A percentile compares a stretch with the other conserved stretches of the same genome.
Conservation (phyloP, 2,113 vertebrate species). For the Dryoscopus gambensis region DNA sequence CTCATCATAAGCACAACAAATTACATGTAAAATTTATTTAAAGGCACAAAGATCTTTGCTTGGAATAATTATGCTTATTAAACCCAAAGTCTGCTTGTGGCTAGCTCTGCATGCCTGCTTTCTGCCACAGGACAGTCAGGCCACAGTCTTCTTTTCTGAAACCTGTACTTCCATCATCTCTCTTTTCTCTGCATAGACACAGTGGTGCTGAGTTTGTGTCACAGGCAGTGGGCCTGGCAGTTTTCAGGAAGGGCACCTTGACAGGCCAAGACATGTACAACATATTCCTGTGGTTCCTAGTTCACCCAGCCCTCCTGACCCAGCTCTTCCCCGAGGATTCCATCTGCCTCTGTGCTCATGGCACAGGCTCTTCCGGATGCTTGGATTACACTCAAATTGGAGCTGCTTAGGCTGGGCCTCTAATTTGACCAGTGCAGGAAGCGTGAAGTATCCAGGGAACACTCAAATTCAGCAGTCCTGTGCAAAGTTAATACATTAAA, state of each 20-base stretch:
- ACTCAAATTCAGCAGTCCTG: background rate
- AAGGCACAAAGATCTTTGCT: background rate
- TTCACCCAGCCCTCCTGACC: background rate
- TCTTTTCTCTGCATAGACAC: background rate
- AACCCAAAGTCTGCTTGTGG: background rate
- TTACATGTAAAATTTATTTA: background rate
- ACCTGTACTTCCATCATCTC: background rate
- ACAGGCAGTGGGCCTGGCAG: background rate
- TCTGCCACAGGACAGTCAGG: background rate
- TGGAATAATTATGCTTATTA: background rate
- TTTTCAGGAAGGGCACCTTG: background rate
- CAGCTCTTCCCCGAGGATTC: rapidly evolving
- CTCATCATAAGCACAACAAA: background rate
- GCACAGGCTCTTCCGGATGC: background rate
- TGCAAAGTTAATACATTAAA: background rate
- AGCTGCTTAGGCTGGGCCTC: background rate
- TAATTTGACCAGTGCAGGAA: background rate
- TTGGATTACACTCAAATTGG: background rate
- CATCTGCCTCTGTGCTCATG: background rate
- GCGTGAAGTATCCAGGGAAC: background rate
- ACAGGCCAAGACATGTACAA: background rate
- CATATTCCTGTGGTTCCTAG: background rate
- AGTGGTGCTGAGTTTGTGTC: background rate
- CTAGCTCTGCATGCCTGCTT: background rate
- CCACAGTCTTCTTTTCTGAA: background rate